Conservation (phyloP, 2,888 invertebrate genomes). For the Lymantria monacha region DNA sequence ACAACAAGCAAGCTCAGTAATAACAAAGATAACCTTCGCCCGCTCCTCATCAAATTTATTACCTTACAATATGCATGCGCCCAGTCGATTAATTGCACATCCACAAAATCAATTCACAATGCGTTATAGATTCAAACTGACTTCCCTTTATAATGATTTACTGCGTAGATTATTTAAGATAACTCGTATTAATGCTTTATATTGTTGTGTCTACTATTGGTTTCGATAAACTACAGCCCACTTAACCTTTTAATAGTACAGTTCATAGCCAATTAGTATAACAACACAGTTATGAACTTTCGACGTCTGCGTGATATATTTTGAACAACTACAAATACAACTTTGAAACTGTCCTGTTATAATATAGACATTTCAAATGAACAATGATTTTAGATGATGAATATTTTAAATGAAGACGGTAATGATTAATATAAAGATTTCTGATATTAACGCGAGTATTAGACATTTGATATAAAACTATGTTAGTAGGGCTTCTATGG, state of each 20-base stretch:
- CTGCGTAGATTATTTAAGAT: constrained; percentile 35
- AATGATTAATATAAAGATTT: no score
- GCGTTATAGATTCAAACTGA: constrained; percentile 19
- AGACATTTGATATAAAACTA: no score
- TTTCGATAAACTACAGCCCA: constrained; percentile 56
- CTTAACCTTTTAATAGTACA: constrained; percentile 68
- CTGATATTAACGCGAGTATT: no score
- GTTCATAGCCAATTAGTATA: constrained; percentile 69
- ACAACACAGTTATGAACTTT: constrained; percentile 67
- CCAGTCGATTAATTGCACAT: constrained; percentile 32
- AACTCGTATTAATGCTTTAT: constrained; percentile 33
- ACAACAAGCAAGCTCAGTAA: constrained; percentile 45
- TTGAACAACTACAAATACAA: constrained; percentile 32
- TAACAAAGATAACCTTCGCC: constrained; percentile 65
- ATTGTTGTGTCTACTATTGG: constrained; percentile 46
- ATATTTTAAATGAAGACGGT: constrained; percentile 31
- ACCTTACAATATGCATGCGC: constrained; percentile 38
- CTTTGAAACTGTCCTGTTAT: constrained; percentile 48
- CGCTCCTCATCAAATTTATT: constrained; percentile 53
- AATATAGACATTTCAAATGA: constrained; percentile 53
- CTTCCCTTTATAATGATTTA: constrained; percentile 26
- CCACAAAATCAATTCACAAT: constrained; percentile 26
- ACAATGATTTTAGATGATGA: constrained; percentile 45
- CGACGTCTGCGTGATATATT: constrained; percentile 47
- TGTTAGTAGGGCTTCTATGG: no score